Evolutionary conservation across 1,140 invertebrate species (phyloP).

Genomic region (Drosophila prosaltans): DNA sequence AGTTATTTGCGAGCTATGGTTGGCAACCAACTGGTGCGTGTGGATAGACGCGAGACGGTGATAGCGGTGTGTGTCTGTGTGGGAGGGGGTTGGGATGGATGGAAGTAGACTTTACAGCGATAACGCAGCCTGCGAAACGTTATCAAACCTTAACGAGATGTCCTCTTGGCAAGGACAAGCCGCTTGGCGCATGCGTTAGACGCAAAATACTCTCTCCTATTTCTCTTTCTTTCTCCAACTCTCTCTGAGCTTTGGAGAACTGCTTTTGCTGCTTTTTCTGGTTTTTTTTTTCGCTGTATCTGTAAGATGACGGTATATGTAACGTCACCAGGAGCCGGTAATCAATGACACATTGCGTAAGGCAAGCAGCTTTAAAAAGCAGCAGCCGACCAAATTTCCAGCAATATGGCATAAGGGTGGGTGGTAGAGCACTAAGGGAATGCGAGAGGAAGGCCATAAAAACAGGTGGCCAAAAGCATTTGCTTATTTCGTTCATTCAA

Average conservation of each 20-base stretch:
- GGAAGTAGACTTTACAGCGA: conserved; percentile 2
- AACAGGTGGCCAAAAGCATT: conserved; percentile 52
- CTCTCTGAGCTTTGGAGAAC: conserved; percentile 2
- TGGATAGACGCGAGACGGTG: not conserved
- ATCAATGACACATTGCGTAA: conserved; percentile 48
- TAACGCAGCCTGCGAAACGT: conserved; percentile 37
- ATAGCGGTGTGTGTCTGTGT: not conserved
- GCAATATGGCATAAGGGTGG: not conserved
- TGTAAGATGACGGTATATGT: conserved; percentile 17
- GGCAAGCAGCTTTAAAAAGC: conserved; percentile 6
- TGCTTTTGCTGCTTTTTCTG: too few relatives aligned
- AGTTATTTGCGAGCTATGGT: too few relatives aligned
- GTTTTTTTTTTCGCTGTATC: not conserved
- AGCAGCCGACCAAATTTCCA: conserved; percentile 4
- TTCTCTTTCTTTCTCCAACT: conserved; percentile 20
- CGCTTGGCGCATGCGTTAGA: conserved; percentile 42
- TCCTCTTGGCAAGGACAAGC: conserved; percentile 67
- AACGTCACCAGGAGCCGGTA: conserved; percentile 57
- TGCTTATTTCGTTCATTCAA: not conserved
- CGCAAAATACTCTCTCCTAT: conserved; percentile 28
- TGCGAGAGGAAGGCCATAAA: conserved; percentile 33
- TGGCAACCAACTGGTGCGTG: not conserved
- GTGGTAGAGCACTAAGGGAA: not conserved
- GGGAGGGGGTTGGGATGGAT: not conserved
- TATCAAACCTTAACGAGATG: conserved; percentile 33